A percentile compares a stretch with the other conserved stretches of the same genome.
Conservation (phyloP, 2,888 invertebrate species). For the Nemurella pictetii region DNA sequence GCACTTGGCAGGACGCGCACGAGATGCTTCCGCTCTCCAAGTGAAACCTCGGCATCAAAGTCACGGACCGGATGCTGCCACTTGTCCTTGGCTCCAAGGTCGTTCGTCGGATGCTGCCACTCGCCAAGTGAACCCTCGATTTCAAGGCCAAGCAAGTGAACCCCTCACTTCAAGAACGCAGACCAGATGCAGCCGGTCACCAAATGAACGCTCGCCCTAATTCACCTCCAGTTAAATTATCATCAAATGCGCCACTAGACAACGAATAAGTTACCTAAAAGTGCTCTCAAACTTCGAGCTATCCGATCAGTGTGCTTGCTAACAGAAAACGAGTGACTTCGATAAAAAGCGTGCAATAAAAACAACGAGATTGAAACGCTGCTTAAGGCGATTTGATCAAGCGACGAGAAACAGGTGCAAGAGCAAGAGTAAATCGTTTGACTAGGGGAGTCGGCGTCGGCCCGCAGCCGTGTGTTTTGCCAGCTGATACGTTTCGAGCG, state of each 20-base stretch:
- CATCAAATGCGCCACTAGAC: neutral
- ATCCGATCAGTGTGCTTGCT: no score
- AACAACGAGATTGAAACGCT: neutral
- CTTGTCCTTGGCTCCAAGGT: no score
- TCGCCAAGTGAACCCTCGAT: conserved; percentile 40
- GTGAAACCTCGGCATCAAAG: conserved; percentile 6
- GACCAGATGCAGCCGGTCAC: neutral
- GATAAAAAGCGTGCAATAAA: neutral
- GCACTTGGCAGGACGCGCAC: conserved; percentile 55
- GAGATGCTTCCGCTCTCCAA: conserved; percentile 51
- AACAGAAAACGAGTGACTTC: neutral
- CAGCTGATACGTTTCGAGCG: neutral
- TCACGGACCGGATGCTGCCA: neutral
- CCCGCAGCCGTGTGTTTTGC: no score
- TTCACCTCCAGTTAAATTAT: neutral
- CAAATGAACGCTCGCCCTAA: neutral
- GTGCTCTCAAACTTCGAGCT: neutral
- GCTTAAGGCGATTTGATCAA: neutral
- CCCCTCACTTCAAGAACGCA: neutral
- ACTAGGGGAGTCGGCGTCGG: neutral
- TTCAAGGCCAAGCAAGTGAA: neutral
- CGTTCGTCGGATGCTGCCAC: conserved; percentile 54
- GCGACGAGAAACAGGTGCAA: neutral
- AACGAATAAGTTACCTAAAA: neutral
- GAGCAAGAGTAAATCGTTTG: neutral